Conservation (phyloP, 2,888 invertebrate species). For the Apodemia hepburni region DNA sequence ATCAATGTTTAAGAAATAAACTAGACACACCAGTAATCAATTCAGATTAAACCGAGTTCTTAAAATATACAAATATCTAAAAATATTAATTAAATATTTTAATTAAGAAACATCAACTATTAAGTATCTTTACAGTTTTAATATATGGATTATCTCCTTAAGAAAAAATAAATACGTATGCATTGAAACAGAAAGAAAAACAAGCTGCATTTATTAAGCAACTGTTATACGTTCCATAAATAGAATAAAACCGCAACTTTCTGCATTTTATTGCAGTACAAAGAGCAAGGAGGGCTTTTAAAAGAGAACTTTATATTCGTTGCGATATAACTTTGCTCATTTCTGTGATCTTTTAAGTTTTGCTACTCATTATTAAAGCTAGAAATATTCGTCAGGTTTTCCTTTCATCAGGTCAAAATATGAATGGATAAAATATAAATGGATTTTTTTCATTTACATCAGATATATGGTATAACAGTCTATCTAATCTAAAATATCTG, state of each 20-base stretch:
- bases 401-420: background rate
- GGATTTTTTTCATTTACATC: no score
- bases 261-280: conserved; percentile 29
- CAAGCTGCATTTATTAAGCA: conserved; percentile 32
- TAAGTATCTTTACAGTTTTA: background rate
- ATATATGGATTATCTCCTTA: conserved; percentile 10
- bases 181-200: conserved; percentile 28
- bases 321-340: conserved; percentile 18
- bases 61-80: no score
- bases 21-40: no score
- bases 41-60: no score
- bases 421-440: background rate
- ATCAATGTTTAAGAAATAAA: no score
- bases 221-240: conserved; percentile 32
- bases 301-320: conserved; percentile 20
- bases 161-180: conserved; percentile 24
- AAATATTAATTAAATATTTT: no score
- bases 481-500: no score
- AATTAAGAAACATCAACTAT: no score
- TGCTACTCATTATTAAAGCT: conserved; percentile 13
- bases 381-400: background rate
- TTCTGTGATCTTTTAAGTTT: conserved; percentile 15
- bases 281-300: conserved; percentile 18
- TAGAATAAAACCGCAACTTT: conserved; percentile 32
- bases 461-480: no score